These are phyloP conservation scores for Alentia gelatinosa DNA, from an alignment of 2,888 invertebrate species.

Conservation along the genomic window DNA sequence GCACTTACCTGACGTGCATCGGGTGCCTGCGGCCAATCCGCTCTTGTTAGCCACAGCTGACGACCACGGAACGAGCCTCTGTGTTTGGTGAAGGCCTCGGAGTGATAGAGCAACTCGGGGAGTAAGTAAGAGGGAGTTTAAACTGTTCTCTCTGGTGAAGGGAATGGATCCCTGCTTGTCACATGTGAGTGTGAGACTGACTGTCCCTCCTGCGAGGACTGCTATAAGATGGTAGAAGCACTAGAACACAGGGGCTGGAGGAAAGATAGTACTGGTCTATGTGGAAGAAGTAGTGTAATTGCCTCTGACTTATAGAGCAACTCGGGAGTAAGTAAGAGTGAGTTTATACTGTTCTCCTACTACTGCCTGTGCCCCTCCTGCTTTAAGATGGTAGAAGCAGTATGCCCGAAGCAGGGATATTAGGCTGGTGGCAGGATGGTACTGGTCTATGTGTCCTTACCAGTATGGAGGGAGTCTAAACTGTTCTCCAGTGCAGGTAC, in stretches of 20 bases:
- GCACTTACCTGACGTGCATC: conserved; percentile 10
- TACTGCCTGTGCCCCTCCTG: too few species aligned
- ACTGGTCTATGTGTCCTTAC: neutral
- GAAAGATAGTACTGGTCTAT: too few species aligned
- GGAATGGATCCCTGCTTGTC: too few species aligned
- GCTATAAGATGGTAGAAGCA: too few species aligned
- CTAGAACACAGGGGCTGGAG: too few species aligned
- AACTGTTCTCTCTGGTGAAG: neutral
- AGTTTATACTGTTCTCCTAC: too few species aligned
- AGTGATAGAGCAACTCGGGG: neutral
- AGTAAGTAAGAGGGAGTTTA: too few species aligned
- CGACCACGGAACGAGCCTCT: neutral
- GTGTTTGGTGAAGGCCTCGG: neutral
- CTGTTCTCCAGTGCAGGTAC: too few species aligned
- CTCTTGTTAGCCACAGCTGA: neutral
- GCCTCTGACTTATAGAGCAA: too few species aligned
- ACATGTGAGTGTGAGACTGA: neutral
- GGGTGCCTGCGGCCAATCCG: neutral
- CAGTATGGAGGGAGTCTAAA: neutral
- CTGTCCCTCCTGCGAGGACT: neutral
- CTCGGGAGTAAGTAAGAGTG: too few species aligned
- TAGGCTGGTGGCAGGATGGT: neutral
- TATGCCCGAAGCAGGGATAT: neutral
- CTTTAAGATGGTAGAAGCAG: neutral
- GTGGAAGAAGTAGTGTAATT: too few species aligned